Evolutionary conservation across 2,888 invertebrate genomes (phyloP), one percentile per base, ranked within the genome.

Genomic region (Tetropium fuscum): DNA sequence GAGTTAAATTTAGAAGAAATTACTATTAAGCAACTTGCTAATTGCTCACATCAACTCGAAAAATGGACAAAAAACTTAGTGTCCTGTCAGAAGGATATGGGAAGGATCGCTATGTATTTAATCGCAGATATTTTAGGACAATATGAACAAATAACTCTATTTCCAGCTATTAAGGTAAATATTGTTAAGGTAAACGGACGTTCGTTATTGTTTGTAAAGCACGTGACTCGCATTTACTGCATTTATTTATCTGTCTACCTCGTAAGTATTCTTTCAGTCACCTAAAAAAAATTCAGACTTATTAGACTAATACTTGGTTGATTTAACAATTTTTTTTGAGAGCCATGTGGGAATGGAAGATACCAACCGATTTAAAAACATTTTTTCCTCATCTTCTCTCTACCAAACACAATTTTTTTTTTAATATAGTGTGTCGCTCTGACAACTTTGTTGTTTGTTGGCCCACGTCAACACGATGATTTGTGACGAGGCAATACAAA

Each of bases 41-140:
- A 81, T 57, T 80, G 78, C 67, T 80, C 80, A n/a, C 79, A 81
- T 69, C 71, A 74, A 57, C 69, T 83, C 15, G 81, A 82, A 64
- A 81, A 79, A 66, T 69, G 82, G 47, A 80, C 80, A 2, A 79
- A 74, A 51, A 75, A 66, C 40, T 71, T 83, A 54, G 74, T 76
- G 6, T 58, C 64, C 22, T 73, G 74, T 41, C 76, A 78, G 48
- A 82, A 79, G 65, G 80, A 83, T 64, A 78, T 84, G 71, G 64
- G 74, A 6, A 77, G 84, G 65, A 79, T 84, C 18, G 73, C 82
- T 4, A 79, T 81, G 49, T 84, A 83, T 75, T 74, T 84, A 57
- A 78, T 84, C 43, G 81, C 83, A 2, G 83, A 84, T 73, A 76
- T 84, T 69, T 74, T 85, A 61, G 72, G 76, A 45, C 78, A 82